Conservation (phyloP, 2,113 vertebrate genomes). For the Periophthalmus modestus region DNA sequence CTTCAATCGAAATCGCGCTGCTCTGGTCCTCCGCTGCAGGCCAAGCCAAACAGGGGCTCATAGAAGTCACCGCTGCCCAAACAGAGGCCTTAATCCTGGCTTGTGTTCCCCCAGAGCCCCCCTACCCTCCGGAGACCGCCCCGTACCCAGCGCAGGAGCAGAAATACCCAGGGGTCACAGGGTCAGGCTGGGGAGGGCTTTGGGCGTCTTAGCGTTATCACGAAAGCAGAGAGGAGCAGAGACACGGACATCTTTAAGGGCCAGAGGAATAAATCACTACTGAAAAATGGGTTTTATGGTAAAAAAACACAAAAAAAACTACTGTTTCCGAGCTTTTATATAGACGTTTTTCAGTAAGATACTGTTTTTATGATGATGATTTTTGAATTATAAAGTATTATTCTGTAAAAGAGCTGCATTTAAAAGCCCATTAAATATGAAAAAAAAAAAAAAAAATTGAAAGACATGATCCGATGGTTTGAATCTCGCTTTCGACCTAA, state of each 20-base stretch:
- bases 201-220: conserved; percentile 75
- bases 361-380: too few relatives aligned
- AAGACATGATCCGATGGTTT: too few relatives aligned
- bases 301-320: neutral
- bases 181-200: conserved; percentile 77
- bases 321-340: too few relatives aligned
- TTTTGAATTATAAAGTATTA: too few relatives aligned
- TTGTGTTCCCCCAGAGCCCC: conserved; percentile 14
- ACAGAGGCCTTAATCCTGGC: conserved; percentile 70
- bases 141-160: conserved; percentile 51
- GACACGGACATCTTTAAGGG: neutral
- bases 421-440: too few relatives aligned
- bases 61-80: conserved; percentile 69
- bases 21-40: conserved; percentile 49
- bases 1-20: conserved; percentile 62
- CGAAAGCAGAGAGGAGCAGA: conserved; percentile 51
- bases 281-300: neutral
- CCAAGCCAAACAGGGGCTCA: conserved; percentile 72
- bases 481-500: too few relatives aligned
- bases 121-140: neutral
- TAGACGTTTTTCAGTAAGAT: too few relatives aligned
- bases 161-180: conserved; percentile 58
- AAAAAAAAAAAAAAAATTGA: too few relatives aligned
- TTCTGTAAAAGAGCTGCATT: too few relatives aligned
- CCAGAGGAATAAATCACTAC: neutral